phyloP scores from a whole-genome alignment of 1,140 invertebrate species.

The Orchestia grillus region DNA sequence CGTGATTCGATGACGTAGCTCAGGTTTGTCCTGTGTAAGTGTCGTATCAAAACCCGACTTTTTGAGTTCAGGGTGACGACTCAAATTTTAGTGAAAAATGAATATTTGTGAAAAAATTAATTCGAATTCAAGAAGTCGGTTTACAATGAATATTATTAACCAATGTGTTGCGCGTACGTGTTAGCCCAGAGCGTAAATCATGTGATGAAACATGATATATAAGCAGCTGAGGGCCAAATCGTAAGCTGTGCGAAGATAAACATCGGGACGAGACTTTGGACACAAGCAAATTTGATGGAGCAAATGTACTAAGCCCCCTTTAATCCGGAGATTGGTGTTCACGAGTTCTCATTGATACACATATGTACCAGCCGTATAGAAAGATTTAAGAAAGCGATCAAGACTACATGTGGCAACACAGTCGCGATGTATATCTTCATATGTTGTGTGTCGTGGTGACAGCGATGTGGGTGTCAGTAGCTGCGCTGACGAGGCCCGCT shows the following conservation, averaged over 20 bases:
- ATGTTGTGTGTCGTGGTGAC: background rate
- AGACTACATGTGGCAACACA: background rate
- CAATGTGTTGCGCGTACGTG: background rate
- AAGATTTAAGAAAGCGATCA: background rate
- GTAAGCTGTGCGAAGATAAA: background rate
- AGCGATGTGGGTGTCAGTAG: background rate
- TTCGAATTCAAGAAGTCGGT: conserved; percentile 11
- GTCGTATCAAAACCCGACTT: conserved; percentile 12
- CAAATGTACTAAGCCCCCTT: background rate
- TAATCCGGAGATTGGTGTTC: too few species aligned
- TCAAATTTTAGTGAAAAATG: background rate
- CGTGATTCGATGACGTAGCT: background rate
- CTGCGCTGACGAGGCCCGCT: background rate
- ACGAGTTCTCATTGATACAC: too few species aligned
- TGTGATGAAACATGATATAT: background rate
- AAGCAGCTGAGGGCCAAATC: background rate
- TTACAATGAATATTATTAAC: background rate
- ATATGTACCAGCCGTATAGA: too few species aligned
- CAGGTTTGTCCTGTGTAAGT: background rate
- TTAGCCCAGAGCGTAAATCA: background rate
- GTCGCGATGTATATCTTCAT: background rate
- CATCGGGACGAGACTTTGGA: background rate
- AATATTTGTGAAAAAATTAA: background rate
- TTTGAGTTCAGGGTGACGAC: background rate
- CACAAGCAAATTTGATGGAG: background rate